Evolutionary conservation across 2,797 vertebrate species (phyloP), one percentile per base, ranked within the genome.

Genomic region (Prunella strophiata): DNA sequence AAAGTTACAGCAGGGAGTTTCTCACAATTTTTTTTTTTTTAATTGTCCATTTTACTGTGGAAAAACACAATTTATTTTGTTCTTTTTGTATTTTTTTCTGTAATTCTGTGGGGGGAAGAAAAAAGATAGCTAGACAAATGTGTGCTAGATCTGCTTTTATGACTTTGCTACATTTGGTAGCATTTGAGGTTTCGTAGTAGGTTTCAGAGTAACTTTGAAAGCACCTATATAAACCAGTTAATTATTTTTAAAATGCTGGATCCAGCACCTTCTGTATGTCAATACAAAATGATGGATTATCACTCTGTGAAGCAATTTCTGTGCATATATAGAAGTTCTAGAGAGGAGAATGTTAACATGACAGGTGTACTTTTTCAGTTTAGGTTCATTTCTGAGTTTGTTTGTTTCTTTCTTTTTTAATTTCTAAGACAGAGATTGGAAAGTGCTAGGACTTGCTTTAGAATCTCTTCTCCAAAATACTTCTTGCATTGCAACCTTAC

Each of bases 171-270:
- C 21, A 3, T 94, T 91, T 58, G 16, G 25, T 94, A 22, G 32
- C 19, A 81, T 42, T 55, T 59, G 17, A 74, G 55, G 73, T 94
- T 52, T 89, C 57, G 67, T 74, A 32, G 38, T 42, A 70, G 23
- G 42, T 89, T 93, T 89, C 32, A 57, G 40, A 59, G 55, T 57
- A 54, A 58, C 40, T 52, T 63, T 81, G 54, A 75, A 91, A 81
- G 43, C 0, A 63, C 18, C 8, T 57, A 16, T 52, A 14, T 77
- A 57, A 70, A 62, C 32, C 8, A 55, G 25, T 6, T 40, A 48
- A 40, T 78, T 76, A 27, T 62, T 82, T 85, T 87, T 22, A 13
- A 89, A 58, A 42, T 38, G 7, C 50, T 75, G 13, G 22, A 52
- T 91, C 19, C 29, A 71, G 21, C 25, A 30, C 40, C 22, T 61